Base-by-base conservation (phyloP, 2,888 invertebrate genomes). In the Amitus sp. region DNA sequence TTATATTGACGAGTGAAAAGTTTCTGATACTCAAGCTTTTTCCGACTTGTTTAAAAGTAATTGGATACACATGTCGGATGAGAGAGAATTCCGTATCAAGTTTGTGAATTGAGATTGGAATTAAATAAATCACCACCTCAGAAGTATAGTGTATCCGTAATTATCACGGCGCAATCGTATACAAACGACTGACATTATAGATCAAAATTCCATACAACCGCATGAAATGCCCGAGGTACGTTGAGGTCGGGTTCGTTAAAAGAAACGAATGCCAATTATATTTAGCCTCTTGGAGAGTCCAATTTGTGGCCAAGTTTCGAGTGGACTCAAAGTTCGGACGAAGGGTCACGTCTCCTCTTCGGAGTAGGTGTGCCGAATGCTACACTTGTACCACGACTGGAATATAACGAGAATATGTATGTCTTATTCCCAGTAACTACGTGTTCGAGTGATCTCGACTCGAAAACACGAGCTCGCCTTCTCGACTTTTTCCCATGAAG, bases 201-300 rank as follows among this genome's bases (percentile, higher is more conserved):
- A n/a, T n/a, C n/a, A n/a, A n/a, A n/a, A n/a, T n/a, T n/a, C n/a
- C n/a, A n/a, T n/a, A n/a, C n/a, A n/a, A n/a, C n/a, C n/a, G n/a
- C n/a, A n/a, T 27, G 27, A 9, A 6, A 6, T 43, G 12, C 20
- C 43, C 19, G 15, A 37, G 37, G 12, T 15, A 37, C 37, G 50
- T 47, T 39, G 52, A 62, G 59, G 62, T 60, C 60, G 54, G 58
- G 68, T 73, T 73, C 73, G 72, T 72, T 75, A 73, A 70, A 69
- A 71, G 70, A 73, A 73, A 72, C 73, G 74, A 75, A 77, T 74
- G 76, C 78, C 79, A 78, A 79, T 80, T 80, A 78, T 74, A 76
- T 74, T 75, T 74, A 76, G 73, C 73, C 54, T 45, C 57, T 70
- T 59, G 56, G 54, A 27, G 59, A 60, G 62, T 80, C 80, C 80